Conservation (phyloP, 2,113 vertebrate species). For the Manacus vitellinus region DNA sequence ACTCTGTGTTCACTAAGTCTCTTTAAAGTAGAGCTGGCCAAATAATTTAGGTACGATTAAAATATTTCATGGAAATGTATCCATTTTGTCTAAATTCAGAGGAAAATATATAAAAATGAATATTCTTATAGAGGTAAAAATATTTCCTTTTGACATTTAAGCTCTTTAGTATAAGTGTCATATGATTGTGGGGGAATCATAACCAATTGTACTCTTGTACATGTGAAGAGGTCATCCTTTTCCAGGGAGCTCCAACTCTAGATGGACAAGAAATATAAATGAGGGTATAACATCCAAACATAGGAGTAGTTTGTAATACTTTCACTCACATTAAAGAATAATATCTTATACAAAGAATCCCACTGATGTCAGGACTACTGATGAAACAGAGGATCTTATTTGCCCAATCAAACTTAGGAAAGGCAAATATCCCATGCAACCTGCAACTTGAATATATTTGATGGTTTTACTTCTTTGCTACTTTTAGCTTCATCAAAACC, state of each 20-base stretch:
- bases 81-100: background rate
- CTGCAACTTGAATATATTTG: background rate
- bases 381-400: background rate
- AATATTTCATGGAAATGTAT: background rate
- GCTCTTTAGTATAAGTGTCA: background rate
- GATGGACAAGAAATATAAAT: background rate
- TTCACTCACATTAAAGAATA: background rate
- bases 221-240: background rate
- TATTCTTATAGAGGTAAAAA: background rate
- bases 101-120: background rate
- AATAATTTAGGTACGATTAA: background rate
- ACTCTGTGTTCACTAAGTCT: background rate
- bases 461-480: background rate
- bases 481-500: background rate
- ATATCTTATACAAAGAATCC: background rate
- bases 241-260: background rate
- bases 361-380: background rate
- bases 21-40: background rate
- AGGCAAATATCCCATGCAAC: background rate
- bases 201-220: background rate
- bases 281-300: background rate
- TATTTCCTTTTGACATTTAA: background rate
- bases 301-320: background rate
- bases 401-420: background rate
- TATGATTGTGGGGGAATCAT: background rate